Evolutionary conservation across 1,140 invertebrate species (phyloP), one percentile per base, ranked within the genome.

Genomic region (Aethina tumida): DNA sequence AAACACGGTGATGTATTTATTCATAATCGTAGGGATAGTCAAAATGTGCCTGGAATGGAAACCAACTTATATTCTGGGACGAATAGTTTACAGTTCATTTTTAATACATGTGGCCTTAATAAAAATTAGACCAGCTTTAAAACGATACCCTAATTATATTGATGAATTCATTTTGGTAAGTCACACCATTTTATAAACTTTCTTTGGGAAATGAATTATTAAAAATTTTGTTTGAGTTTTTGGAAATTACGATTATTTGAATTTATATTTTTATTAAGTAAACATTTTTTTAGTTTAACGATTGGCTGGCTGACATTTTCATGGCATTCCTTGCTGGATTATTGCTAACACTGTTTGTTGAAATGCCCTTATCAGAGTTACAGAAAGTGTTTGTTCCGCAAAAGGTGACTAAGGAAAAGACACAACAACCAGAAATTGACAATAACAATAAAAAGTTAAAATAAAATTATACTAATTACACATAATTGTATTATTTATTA

Each of bases 61-160:
- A n/a, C 35, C 35, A n/a, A 12, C 28, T 3, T 20, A 18, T 15
- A 17, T 14, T 7, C 28, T 36, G 12, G 35, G 16, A 8, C 26
- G 28, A 28, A 12, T 36, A 16, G 26, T 26, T 7, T 36, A 15
- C 5, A 18, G 24, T 15, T 8, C 28, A 8, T 36, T 27, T 27
- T 27, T 36, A 5, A 26, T 24, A 10, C 35, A 36, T 12, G 12
- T 17, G 6, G 35, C 28, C 14, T 27, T 27, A 12, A 24, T 27
- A 27, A 36, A 36, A 15, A 36, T 36, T 7, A 36, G 35, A 28
- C 10, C 28, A 27, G 35, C 24, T 18, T 5, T 36, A 15, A 28
- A 13, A 18, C 17, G 35, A 28, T 8, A 24, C 5, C 25, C 35
- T 2, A 9, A 15, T 17, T 13, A 27, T 9, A 9, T 27, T n/a